Evolutionary conservation across 2,113 vertebrate genomes (phyloP), one percentile per base, ranked within the genome.

Genomic region (Pygathrix nemaeus): DNA sequence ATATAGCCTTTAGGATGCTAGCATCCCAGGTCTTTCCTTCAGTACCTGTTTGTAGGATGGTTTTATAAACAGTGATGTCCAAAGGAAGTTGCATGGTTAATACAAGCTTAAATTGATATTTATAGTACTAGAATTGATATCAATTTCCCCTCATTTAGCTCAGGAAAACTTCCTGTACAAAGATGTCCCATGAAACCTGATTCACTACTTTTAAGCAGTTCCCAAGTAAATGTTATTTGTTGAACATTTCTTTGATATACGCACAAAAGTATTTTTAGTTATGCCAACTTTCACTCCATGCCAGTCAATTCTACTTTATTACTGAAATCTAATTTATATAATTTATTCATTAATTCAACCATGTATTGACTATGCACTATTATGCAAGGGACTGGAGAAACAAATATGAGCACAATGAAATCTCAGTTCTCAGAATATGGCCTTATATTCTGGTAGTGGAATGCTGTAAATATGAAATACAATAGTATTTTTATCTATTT

Each of bases 361-460:
- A 75, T 7, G 35, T 55, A 93, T 3, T 78, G 27, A 87, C 70
- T 43, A 92, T 57, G 72, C 52, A 40, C 64, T 80, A n/a, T 23
- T 64, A 76, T 8, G 75, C 93, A 96, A 97, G 96, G 93, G 89
- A 92, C 92, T 90, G 75, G 90, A 92, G 88, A 88, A 90, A 73
- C 38, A 88, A 72, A 38, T 14, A 70, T 2, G 30, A 96, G 35
- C 52, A 52, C 59, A 32, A 61, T 59, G 21, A 75, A 97, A 90
- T 66, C 43, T 80, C 83, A 87, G 43, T 87, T 87, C 52, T 90
- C 40, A 59, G 61, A 72, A 75, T n/a, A 80, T 52, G 59, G 73
- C 30, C 78, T 76, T 59, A 35, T 32, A 68, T 90, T 94, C n/a
- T 66, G 43, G 88, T 14, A 88, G 52, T 68, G 59, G 50, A 80